A percentile compares a stretch with the other conserved stretches of the same genome.
Evolutionary conservation across 2,888 invertebrate genomes (phyloP).

Genomic region (Disparrhopalites patrizii): DNA sequence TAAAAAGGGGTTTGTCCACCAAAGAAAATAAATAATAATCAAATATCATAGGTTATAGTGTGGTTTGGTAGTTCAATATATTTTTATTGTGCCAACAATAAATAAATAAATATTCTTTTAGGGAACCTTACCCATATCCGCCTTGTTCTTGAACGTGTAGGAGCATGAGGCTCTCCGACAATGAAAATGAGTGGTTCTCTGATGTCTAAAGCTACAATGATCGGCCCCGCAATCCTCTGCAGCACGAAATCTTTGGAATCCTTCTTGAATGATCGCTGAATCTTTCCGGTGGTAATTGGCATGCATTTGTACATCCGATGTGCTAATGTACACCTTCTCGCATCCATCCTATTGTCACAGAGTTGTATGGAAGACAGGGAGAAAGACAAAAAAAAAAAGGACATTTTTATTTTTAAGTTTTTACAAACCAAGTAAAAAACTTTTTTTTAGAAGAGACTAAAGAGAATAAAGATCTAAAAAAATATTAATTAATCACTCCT

Average conservation of each 20-base stretch:
- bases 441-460: not conserved
- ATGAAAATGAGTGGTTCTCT: constrained; percentile 96
- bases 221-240: constrained; percentile 92
- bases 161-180: constrained; percentile 86
- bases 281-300: constrained; percentile 98
- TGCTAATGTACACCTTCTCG: constrained; percentile 92
- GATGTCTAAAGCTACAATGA: constrained; percentile 87
- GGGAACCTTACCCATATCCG: constrained; percentile 88
- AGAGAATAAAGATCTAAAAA: constrained; percentile 1
- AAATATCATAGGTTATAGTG: too few species aligned
- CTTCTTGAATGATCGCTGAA: constrained; percentile 94
- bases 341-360: constrained; percentile 65
- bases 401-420: too few species aligned
- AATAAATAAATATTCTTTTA: not conserved
- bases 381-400: constrained; percentile 6
- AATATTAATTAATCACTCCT: constrained; percentile 13
- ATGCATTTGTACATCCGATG: constrained; percentile 99
- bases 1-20: not conserved
- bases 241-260: constrained; percentile 92
- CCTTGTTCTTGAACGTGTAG: constrained; percentile 97
- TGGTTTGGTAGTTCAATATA: too few species aligned
- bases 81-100: too few species aligned
- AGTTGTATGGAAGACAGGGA: constrained; percentile 14
- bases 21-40: not conserved
- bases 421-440: not conserved